These are phyloP conservation scores for Pogonocherus hispidulus DNA, from an alignment of 2,888 invertebrate genomes.

Conservation along the genomic window DNA sequence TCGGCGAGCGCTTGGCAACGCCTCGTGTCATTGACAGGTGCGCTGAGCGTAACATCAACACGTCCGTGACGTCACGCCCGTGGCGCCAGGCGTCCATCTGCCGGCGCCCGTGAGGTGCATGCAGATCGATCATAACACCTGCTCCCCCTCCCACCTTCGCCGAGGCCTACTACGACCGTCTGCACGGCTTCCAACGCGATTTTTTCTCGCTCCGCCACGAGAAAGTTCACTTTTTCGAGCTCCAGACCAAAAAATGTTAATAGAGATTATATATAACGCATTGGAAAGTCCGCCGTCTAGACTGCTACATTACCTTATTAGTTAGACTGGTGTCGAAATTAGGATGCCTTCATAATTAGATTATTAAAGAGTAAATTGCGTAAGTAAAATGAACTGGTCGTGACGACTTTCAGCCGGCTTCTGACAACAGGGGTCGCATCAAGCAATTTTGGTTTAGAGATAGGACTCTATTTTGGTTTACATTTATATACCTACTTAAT, in stretches of 20 bases:
- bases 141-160: slow-evolving; percentile 43
- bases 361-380: neutral
- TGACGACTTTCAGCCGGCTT: too few relatives aligned
- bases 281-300: neutral
- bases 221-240: neutral
- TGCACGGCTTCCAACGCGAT: neutral
- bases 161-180: too few relatives aligned
- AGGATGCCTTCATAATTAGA: neutral
- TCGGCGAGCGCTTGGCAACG: slow-evolving; percentile 31
- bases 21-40: slow-evolving; percentile 54
- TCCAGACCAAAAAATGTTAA: neutral
- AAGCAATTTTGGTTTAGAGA: too few relatives aligned
- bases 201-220: neutral
- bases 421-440: too few relatives aligned
- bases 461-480: too few relatives aligned
- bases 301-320: neutral
- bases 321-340: neutral
- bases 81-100: slow-evolving; percentile 66
- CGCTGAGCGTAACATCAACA: slow-evolving; percentile 54
- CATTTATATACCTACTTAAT: too few relatives aligned
- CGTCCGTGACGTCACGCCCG: slow-evolving; percentile 58
- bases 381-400: neutral
- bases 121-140: slow-evolving; percentile 65
- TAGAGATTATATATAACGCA: neutral
- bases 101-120: slow-evolving; percentile 64